Evolutionary conservation across 2,888 invertebrate genomes (phyloP), one percentile per base, ranked within the genome.

Genomic region (Catocala fraxini): DNA sequence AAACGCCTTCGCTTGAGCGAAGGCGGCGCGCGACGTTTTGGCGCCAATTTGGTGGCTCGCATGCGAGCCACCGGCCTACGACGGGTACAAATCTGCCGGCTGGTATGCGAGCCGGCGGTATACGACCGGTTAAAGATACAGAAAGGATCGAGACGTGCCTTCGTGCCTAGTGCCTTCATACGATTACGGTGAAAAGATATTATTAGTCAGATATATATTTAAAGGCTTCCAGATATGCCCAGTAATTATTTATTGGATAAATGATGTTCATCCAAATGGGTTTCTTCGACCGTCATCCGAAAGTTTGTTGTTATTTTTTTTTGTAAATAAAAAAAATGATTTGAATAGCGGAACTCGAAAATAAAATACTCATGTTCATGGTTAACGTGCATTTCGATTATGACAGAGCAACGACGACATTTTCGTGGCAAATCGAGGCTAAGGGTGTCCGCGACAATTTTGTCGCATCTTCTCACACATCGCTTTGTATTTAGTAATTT

Each of bases 221-320:
- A 68, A 12, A 58, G 13, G 52, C 52, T 39, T 7, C 35, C 35
- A 39, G 34, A 42, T 10, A 42, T 52, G 51, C 59, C 51, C 57
- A 62, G 46, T 63, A 56, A 56, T 59, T 11, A 46, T 34, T 45
- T 51, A 43, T 48, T 13, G 57, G 35, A 39, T 39, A 39, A 56
- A 41, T 58, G 49, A 48, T 51, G 48, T 35, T 54, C 46, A 57
- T 34, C 58, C 48, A 15, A 48, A 39, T 51, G 34, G 61, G 71
- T 77, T 82, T 80, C 81, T 82, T 85, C 75, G 63, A 73, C 12
- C 71, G 75, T 70, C 70, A 75, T 77, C 66, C 69, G 54, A 60
- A 51, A 49, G 12, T 58, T 70, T 53, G 55, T 52, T 41, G 45
- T 60, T 52, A n/a, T n/a, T 68, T 61, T 49, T 51, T 25, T 53